Evolutionary conservation across 2,113 vertebrate species (phyloP), one percentile per base, ranked within the genome.

Genomic region (Strix uralensis): DNA sequence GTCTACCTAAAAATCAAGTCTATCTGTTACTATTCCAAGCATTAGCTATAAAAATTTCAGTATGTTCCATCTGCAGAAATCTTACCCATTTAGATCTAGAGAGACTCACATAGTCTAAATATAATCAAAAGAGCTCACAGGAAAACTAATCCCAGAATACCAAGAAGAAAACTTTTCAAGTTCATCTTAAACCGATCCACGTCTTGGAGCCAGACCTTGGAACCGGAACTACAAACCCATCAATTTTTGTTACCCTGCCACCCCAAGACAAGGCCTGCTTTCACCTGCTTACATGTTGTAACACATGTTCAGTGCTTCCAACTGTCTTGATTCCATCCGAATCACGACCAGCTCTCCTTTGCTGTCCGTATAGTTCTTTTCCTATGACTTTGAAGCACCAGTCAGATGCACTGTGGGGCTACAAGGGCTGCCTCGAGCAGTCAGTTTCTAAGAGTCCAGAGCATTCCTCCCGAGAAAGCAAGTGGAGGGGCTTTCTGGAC

Each of bases 271-370:
- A 62, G 42, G 29, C 42, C 57, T 17, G 29, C 30, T 77, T 44
- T 61, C 2, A 1, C 69, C 46, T 29, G 14, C 30, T 16, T 27
- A 32, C 3, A 0, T 20, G 40, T 36, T 52, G 1, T 9, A 72
- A 47, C 42, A 61, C 18, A 44, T 1, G 2, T 13, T 29, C 36
- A 12, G 1, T 30, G 16, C 32, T 91, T 52, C 75, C 59, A 71
- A 14, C 74, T 15, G 19, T 40, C 36, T 75, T 75, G 18, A 42
- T 26, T 44, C 42, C 30, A 21, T n/a, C 71, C 36, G 27, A 13
- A 20, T 29, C 22, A 9, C 1, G 7, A 51, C 16, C 58, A 47
- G 13, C 34, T 87, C 54, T 67, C 49, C 40, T 42, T 58, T 61
- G 29, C 32, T 72, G 29, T 27, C 75, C 46, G 15, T 52, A 5